Evolutionary conservation across 1,140 invertebrate species (phyloP), one percentile per base, ranked within the genome.

Genomic region (Macrotrachela quadricornifera): DNA sequence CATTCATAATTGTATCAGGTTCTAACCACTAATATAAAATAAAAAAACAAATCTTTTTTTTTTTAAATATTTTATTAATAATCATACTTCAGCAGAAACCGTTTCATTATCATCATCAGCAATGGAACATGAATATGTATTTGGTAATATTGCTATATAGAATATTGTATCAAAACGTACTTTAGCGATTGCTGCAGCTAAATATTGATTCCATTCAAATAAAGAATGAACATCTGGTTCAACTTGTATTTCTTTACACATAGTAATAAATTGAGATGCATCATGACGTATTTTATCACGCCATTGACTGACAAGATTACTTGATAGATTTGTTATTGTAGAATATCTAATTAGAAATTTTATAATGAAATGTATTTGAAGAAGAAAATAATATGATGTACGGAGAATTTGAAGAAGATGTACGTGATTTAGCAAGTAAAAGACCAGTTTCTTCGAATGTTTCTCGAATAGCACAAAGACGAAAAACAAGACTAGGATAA

Each of bases 371-470:
- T 54, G 30, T 16, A 30, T 18, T 50, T 38, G 43, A 49, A 18
- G 1, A 38, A 46, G 30, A 44, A 41, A 49, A 44, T 39, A 18
- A 44, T 46, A 43, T 45, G 12, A 17, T 10, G 43, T 18, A 50
- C 21, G 30, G 41, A 9, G n/a, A 30, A 30, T 30, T 30, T 2
- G 21, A 4, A 4, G 21, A 30, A 4, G 21, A 30, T 56, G n/a
- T 30, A 30, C 38, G 45, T 42, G 36, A 17, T 51, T 49, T 76
- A 59, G 80, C 83, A 10, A 88, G 65, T n/a, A 88, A 68, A 48
- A 88, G 69, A 1, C 85, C 85, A 58, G 80, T 76, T 66, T 91
- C 85, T 70, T 91, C 85, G 74, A 91, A 91, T 21, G 83, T 84
- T 71, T 91, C 85, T 57, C 85, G 72, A 55, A 90, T 80, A 13